These are phyloP conservation scores for Actinia equina DNA, from an alignment of 64 coral and sea anemone genomes.

Conservation along the genomic window DNA sequence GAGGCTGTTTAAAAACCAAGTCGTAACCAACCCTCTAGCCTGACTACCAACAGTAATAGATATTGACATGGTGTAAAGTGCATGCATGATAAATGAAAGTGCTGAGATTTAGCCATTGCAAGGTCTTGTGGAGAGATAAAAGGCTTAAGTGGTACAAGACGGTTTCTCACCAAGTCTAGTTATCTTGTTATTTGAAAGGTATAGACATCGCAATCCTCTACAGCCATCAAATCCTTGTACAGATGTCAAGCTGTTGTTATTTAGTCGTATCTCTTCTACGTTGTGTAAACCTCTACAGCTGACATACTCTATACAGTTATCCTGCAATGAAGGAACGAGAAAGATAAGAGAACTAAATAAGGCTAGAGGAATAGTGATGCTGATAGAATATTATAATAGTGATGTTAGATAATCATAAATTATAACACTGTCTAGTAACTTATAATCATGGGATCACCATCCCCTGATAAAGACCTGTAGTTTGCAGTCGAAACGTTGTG, in stretches of 20 bases:
- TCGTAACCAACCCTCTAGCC: neutral
- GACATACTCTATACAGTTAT: slow-evolving; percentile 70
- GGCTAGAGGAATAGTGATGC: too few species aligned
- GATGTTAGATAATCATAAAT: too few species aligned
- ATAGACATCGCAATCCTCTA: slow-evolving; percentile 9
- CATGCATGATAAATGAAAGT: neutral
- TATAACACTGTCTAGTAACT: too few species aligned
- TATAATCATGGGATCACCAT: too few species aligned
- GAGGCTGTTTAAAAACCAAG: neutral
- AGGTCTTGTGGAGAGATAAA: neutral
- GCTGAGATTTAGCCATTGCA: neutral
- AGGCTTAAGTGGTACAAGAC: neutral
- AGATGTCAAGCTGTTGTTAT: slow-evolving; percentile 67
- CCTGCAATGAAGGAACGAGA: slow-evolving; percentile 18
- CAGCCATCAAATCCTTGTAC: slow-evolving; percentile 68
- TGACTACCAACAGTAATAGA: too few species aligned
- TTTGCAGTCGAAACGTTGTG: too few species aligned
- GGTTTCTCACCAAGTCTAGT: slow-evolving; percentile 67
- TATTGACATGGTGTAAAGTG: too few species aligned
- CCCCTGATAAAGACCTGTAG: too few species aligned
- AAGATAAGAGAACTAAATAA: too few species aligned
- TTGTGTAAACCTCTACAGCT: slow-evolving; percentile 50
- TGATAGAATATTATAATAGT: too few species aligned
- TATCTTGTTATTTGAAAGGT: slow-evolving; percentile 68
- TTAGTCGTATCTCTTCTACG: slow-evolving; percentile 39